Conservation (phyloP, 2,797 vertebrate genomes). For the Alosa sapidissima region DNA sequence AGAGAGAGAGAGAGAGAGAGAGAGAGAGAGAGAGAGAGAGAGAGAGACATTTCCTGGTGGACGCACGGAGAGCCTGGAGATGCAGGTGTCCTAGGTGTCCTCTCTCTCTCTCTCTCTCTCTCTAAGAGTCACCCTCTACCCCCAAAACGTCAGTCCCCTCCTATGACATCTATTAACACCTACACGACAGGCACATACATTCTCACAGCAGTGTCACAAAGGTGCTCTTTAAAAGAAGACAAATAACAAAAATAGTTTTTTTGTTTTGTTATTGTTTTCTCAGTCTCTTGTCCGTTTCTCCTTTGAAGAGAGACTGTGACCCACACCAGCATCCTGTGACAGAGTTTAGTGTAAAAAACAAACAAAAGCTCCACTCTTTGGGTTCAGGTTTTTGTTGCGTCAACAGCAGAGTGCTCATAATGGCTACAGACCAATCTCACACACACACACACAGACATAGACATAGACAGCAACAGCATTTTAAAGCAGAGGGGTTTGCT, state of each 20-base stretch:
- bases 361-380: not conserved
- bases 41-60: too few species aligned
- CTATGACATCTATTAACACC: not conserved
- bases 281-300: not conserved
- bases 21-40: not conserved
- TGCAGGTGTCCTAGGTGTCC: too few species aligned
- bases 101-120: not conserved
- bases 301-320: not conserved
- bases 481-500: not conserved
- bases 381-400: slow-evolving; percentile 13
- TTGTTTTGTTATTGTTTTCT: not conserved
- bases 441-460: slow-evolving; percentile 41
- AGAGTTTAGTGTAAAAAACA: slow-evolving; percentile 15
- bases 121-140: not conserved
- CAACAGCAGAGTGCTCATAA: slow-evolving; percentile 4
- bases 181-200: not conserved
- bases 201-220: not conserved
- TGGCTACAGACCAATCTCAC: slow-evolving; percentile 26
- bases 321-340: slow-evolving; percentile 3
- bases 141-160: not conserved
- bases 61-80: too few species aligned
- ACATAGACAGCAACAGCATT: slow-evolving; percentile 22
- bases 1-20: not conserved
- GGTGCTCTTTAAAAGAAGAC: not conserved
- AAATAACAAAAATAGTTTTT: not conserved